Conservation (phyloP, 1,140 invertebrate genomes). For the Polypedilum pembai region DNA sequence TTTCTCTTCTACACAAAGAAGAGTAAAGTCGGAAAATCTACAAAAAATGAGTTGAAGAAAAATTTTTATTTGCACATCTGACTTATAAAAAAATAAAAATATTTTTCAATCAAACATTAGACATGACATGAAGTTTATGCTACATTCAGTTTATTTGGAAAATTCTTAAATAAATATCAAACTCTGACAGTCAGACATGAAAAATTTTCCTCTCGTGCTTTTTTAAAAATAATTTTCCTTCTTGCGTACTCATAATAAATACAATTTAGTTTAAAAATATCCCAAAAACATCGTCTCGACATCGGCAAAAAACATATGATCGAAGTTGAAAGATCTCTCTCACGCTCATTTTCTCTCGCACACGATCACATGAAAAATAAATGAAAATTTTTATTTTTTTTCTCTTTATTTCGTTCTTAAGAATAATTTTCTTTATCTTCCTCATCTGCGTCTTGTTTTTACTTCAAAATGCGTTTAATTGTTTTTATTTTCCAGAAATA, state of each 20-base stretch:
- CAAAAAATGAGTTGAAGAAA: too few relatives aligned
- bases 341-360: background rate
- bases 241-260: background rate
- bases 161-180: too few relatives aligned
- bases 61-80: too few relatives aligned
- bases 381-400: background rate
- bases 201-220: background rate
- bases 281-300: background rate
- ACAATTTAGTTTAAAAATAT: background rate
- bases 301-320: conserved; percentile 18
- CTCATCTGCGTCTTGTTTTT: too few relatives aligned
- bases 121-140: too few relatives aligned
- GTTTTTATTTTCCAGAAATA: too few relatives aligned
- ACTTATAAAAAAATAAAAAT: too few relatives aligned
- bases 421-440: background rate
- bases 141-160: too few relatives aligned
- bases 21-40: too few relatives aligned
- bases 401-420: conserved; percentile 12
- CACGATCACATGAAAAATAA: background rate
- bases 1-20: too few relatives aligned
- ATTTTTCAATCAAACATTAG: too few relatives aligned
- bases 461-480: too few relatives aligned
- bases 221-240: background rate
- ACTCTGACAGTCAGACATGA: background rate
- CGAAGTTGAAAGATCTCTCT: conserved; percentile 12